Evolutionary conservation across 37 sponge, comb jelly and placozoan genomes (phyloP).

Genomic region (Crambe crambe): DNA sequence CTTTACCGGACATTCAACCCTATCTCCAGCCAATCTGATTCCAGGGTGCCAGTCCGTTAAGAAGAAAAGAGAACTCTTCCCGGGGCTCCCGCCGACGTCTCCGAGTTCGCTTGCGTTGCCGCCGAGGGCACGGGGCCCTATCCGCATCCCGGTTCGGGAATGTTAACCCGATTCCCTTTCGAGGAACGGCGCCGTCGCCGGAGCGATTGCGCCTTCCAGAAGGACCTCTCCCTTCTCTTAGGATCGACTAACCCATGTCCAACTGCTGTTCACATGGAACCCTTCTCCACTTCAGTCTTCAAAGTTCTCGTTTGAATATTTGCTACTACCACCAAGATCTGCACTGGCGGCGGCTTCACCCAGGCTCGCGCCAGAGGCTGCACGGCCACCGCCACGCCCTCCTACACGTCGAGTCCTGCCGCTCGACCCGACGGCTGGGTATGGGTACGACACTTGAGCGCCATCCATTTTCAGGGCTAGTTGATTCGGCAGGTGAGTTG

Average conservation of each 20-base stretch:
- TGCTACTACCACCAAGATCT: conserved; percentile 94
- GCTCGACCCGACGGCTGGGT: conserved; percentile 57
- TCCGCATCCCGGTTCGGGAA: conserved; percentile 80
- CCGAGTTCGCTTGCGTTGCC: conserved; percentile 66
- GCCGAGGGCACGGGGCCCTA: conserved; percentile 31
- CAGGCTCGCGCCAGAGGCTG: conserved; percentile 79
- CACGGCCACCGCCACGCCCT: conserved; percentile 68
- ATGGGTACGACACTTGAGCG: conserved; percentile 81
- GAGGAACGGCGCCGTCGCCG: conserved; percentile 35
- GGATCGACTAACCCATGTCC: conserved; percentile 85
- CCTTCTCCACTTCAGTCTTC: conserved; percentile 87
- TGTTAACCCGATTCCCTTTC: conserved; percentile 86
- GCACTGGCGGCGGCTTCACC: conserved; percentile 73
- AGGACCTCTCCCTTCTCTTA: conserved; percentile 65
- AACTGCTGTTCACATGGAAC: conserved; percentile 87
- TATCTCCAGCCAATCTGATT: conserved; percentile 80
- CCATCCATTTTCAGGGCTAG: conserved; percentile 91
- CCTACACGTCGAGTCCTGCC: conserved; percentile 61
- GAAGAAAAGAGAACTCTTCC: conserved; percentile 82
- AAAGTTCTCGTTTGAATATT: conserved; percentile 87
- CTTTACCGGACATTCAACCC: conserved; percentile 70
- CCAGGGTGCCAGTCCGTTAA: conserved; percentile 58
- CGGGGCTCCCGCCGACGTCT: conserved; percentile 63
- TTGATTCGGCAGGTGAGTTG: conserved; percentile 91
- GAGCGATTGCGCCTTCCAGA: conserved; percentile 18